phyloP scores from a whole-genome alignment of 2,888 invertebrate species.

The Drosophila koepferae region DNA sequence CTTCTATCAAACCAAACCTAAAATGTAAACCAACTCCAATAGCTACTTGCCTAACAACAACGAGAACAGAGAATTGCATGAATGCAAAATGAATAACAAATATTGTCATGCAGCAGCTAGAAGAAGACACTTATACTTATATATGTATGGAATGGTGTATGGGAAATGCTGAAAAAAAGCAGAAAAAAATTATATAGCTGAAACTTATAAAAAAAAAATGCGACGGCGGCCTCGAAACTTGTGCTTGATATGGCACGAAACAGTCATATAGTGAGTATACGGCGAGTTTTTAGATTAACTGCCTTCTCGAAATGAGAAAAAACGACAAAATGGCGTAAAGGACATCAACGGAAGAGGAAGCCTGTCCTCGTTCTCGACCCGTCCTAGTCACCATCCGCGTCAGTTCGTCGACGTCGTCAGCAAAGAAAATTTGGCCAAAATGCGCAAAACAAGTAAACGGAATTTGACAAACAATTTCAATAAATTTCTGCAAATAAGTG shows the following conservation, averaged over 20 bases:
- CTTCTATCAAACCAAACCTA: conserved; percentile 26
- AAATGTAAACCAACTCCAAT: conserved; percentile 22
- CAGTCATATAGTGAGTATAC: conserved; percentile 49
- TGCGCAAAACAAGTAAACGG: conserved; percentile 78
- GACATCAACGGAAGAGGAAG: conserved; percentile 70
- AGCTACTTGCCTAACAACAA: conserved; percentile 28
- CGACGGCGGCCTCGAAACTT: conserved; percentile 45
- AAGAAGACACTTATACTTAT: conserved; percentile 24
- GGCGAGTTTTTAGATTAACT: conserved; percentile 73
- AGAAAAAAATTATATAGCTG: conserved; percentile 35
- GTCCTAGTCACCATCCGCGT: conserved; percentile 28
- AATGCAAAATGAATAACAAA: conserved; percentile 68
- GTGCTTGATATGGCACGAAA: conserved; percentile 68
- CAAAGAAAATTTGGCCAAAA: conserved; percentile 64
- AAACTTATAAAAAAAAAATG: conserved; percentile 52
- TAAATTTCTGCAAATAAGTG: conserved; percentile 79
- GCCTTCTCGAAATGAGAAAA: conserved; percentile 33
- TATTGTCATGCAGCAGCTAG: conserved; percentile 33
- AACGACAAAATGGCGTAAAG: conserved; percentile 56
- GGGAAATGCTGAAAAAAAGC: conserved; percentile 19
- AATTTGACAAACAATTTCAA: conserved; percentile 82
- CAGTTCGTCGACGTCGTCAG: conserved; percentile 25
- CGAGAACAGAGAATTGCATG: conserved; percentile 60
- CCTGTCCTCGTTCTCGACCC: conserved; percentile 37
- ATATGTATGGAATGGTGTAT: conserved; percentile 18